Evolutionary conservation across 2,113 vertebrate genomes (phyloP), one percentile per base, ranked within the genome.

Genomic region (Carassius gibelio): DNA sequence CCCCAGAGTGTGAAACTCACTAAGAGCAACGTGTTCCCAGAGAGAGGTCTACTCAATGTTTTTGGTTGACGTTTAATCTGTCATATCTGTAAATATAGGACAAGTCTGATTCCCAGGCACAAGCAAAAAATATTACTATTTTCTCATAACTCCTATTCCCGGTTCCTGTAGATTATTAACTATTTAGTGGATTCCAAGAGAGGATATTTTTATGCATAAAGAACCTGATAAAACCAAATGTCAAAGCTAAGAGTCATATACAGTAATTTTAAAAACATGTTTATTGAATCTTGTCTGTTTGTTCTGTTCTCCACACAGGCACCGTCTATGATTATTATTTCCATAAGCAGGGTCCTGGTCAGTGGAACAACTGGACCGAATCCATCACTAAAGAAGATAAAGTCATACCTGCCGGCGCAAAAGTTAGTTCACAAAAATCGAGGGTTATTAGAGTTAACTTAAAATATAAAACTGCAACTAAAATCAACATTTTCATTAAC

Each of bases 271-370:
- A 21, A 8, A 57, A 59, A 59, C 17, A 59, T 9, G 57, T 61
- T 61, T 15, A 14, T 80, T 80, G 14, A 68, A 34, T 68, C 0
- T 59, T 38, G 15, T 57, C 23, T 84, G 52, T 88, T 13, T 78
- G 13, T 61, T 76, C 89, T n/a, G 84, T 88, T 64, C 81, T 87
- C 52, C 82, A 87, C 88, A 66, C 91, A 99, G 97, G 97, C 66
- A 95, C 83, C 34, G 93, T 98, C 85, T 99, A 96, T 92, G 97
- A 99, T 88, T 98, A 96, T 88, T 99, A 94, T 90, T 99, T 97
- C 84, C 62, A 95, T 86, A 97, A 97, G 90, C 90, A 92, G 36
- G 95, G 93, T 45, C 86, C 93, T 4, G 97, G 97, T 59, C 94
- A 94, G 66, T 98, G 97, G 97, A 93, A 87, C 15, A 61, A 34